phyloP scores from a whole-genome alignment of 64 coral and sea anemone genomes.

The Montipora capricornis region DNA sequence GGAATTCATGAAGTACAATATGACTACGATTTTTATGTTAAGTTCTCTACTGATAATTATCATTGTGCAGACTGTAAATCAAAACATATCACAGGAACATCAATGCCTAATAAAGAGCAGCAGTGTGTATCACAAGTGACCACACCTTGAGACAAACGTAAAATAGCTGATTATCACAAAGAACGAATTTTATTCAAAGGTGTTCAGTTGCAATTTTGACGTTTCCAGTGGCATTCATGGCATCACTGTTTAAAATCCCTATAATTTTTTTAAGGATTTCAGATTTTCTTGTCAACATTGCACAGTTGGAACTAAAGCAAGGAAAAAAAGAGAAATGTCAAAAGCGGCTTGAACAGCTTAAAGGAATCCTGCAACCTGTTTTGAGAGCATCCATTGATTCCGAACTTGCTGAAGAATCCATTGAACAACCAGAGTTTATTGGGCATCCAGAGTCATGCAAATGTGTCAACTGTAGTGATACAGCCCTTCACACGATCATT shows the following conservation, averaged over 20 bases:
- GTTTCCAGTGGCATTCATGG: background rate
- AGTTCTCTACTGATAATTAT: too few species aligned
- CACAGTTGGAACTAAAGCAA: constrained; percentile 68
- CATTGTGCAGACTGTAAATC: too few species aligned
- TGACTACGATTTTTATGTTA: too few species aligned
- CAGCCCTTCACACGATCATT: constrained; percentile 63
- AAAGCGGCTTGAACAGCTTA: constrained; percentile 55
- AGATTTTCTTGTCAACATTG: constrained; percentile 69
- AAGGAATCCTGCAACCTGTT: constrained; percentile 66
- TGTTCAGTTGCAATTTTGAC: background rate
- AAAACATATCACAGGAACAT: too few species aligned
- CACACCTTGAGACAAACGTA: too few species aligned
- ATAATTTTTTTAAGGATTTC: constrained; percentile 28
- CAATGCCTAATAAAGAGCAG: too few species aligned
- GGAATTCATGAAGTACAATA: too few species aligned
- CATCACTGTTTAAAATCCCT: too few species aligned
- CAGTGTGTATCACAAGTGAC: too few species aligned
- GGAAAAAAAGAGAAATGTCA: constrained; percentile 57
- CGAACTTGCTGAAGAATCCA: background rate
- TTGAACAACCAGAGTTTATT: constrained; percentile 55
- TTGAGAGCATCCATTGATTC: background rate
- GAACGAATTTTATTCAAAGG: too few species aligned
- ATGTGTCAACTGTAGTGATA: constrained; percentile 76
- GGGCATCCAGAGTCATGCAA: constrained; percentile 66
- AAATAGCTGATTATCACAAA: too few species aligned